Evolutionary conservation across 2,888 invertebrate genomes (phyloP).

Genomic region (Lycophotia porphyrea): DNA sequence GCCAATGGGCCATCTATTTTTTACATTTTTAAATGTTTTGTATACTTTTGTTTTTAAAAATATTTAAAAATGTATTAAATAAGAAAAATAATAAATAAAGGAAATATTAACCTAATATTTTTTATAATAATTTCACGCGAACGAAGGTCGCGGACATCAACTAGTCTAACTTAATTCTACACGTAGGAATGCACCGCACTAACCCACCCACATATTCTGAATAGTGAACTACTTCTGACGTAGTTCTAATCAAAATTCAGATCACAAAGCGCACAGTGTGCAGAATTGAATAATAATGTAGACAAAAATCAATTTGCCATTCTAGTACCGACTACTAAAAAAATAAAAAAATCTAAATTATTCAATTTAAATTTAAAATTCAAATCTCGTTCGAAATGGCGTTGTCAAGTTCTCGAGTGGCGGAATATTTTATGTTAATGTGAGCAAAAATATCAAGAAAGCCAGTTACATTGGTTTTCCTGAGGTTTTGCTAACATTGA

Average conservation of each 20-base stretch:
- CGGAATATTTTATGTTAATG: conserved; percentile 1
- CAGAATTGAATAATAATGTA: conserved; percentile 37
- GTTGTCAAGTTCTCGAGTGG: background rate
- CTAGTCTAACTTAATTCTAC: background rate
- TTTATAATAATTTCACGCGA: too few relatives aligned
- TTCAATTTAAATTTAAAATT: conserved; percentile 55
- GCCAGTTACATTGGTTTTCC: background rate
- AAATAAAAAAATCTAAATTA: too few relatives aligned
- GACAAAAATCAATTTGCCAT: conserved; percentile 10
- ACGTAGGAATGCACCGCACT: conserved; percentile 7
- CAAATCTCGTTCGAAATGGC: conserved; percentile 17
- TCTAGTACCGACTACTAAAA: too few relatives aligned
- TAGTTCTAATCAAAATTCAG: conserved; percentile 40
- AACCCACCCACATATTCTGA: conserved; percentile 14
- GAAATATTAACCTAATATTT: too few relatives aligned
- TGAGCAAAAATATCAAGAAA: background rate
- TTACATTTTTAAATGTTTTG: too few relatives aligned
- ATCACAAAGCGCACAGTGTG: conserved; percentile 29
- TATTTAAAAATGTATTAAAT: too few relatives aligned
- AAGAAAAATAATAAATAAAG: too few relatives aligned
- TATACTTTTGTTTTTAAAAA: too few relatives aligned
- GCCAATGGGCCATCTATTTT: too few relatives aligned
- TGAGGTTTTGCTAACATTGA: too few relatives aligned
- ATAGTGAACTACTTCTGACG: conserved; percentile 26
- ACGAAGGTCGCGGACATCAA: too few relatives aligned